phyloP scores from a whole-genome alignment of 2,113 vertebrate genomes.

The Dipodomys stephensi region DNA sequence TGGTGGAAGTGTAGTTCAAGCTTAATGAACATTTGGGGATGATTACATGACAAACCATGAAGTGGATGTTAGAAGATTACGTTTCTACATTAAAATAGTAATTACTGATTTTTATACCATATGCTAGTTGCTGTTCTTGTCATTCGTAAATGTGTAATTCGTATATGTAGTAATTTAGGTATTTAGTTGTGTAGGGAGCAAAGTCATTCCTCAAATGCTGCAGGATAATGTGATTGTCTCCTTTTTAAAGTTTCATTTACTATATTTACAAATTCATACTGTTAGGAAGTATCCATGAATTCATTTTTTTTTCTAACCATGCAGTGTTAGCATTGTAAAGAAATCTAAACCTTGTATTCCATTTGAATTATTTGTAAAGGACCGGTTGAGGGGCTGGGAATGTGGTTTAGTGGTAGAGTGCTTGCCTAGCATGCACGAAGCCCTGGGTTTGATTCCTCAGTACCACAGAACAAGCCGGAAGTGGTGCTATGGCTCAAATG shows the following conservation, averaged over 20 bases:
- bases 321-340: neutral
- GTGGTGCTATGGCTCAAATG: no score
- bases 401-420: no score
- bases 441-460: no score
- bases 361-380: neutral
- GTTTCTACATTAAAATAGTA: slow-evolving; percentile 37
- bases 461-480: no score
- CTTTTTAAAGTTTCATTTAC: neutral
- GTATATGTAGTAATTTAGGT: neutral
- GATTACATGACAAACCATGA: slow-evolving; percentile 22
- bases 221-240: neutral
- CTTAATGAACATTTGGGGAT: neutral
- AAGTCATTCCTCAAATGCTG: no score
- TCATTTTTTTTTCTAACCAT: neutral
- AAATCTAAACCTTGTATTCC: slow-evolving; percentile 1
- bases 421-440: no score
- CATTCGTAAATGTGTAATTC: neutral
- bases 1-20: slow-evolving; percentile 13
- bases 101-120: neutral
- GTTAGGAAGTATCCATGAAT: slow-evolving; percentile 16
- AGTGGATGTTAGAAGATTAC: neutral
- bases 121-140: neutral
- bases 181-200: neutral
- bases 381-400: no score
- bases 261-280: neutral